These are phyloP conservation scores for Zoroaster sp. DNA, from an alignment of 53 echinoderm and acorn worm genomes.

Conservation along the genomic window DNA sequence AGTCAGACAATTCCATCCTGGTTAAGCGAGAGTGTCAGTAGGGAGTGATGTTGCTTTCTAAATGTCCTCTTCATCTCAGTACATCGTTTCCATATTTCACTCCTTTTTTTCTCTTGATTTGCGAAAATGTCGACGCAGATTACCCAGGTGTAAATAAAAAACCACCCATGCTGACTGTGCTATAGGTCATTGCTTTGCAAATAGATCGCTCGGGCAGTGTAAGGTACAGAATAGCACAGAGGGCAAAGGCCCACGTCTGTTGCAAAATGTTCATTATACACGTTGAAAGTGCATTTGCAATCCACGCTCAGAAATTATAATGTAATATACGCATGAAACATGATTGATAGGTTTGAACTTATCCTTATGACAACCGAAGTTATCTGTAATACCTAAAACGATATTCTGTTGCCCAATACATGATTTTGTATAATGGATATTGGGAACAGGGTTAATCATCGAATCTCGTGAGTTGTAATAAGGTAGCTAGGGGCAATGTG, in stretches of 20 bases:
- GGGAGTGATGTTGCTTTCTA: not conserved
- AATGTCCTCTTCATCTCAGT: not conserved
- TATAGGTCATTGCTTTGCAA: not conserved
- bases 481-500: too few species aligned
- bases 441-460: too few species aligned
- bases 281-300: too few species aligned
- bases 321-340: too few species aligned
- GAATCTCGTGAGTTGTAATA: too few species aligned
- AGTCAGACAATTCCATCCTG: not conserved
- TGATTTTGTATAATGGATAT: too few species aligned
- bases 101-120: not conserved
- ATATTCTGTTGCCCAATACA: too few species aligned
- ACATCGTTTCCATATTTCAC: not conserved
- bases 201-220: not conserved
- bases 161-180: not conserved
- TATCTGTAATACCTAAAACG: too few species aligned
- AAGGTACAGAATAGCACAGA: not conserved
- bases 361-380: too few species aligned
- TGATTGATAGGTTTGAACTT: too few species aligned
- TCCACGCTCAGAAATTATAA: too few species aligned
- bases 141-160: not conserved
- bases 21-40: not conserved
- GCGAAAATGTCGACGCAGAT: not conserved
- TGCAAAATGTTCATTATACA: not conserved
- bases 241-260: not conserved